These are phyloP conservation scores for Temnothorax nylanderi DNA, from an alignment of 1,140 invertebrate species.

Conservation along the genomic window DNA sequence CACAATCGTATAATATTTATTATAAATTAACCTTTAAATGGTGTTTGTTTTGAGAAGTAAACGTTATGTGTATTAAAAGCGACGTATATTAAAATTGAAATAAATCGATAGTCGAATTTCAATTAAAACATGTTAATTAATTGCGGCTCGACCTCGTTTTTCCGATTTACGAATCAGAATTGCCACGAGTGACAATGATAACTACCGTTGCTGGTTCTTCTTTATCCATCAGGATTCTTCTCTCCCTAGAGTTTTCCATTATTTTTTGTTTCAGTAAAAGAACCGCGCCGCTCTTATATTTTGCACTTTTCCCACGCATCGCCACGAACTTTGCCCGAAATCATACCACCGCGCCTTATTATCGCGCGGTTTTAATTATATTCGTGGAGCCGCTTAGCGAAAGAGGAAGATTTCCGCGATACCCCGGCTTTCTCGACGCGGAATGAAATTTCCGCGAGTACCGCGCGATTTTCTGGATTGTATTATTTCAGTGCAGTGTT, in stretches of 20 bases:
- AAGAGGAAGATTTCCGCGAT: conserved; percentile 31
- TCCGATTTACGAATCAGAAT: background rate
- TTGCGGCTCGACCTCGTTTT: background rate
- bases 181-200: background rate
- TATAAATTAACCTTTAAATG: conserved; percentile 27
- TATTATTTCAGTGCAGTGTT: conserved; percentile 25
- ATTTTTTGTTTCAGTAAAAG: background rate
- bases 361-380: conserved; percentile 57
- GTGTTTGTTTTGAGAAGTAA: background rate
- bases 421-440: background rate
- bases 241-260: background rate
- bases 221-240: too few species aligned
- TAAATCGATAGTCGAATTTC: background rate
- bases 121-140: conserved; percentile 12
- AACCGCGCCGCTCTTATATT: background rate
- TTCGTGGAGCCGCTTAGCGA: conserved; percentile 42
- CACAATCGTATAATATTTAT: background rate
- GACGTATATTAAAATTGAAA: background rate
- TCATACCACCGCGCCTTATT: conserved; percentile 33
- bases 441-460: conserved; percentile 33
- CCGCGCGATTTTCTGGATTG: conserved; percentile 22
- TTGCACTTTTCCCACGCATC: background rate
- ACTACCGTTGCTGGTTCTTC: background rate
- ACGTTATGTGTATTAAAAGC: background rate
- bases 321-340: conserved; percentile 25